Evolutionary conservation across 2,888 invertebrate genomes (phyloP), one percentile per base, ranked within the genome.

Genomic region (Ormyrus pomaceus): DNA sequence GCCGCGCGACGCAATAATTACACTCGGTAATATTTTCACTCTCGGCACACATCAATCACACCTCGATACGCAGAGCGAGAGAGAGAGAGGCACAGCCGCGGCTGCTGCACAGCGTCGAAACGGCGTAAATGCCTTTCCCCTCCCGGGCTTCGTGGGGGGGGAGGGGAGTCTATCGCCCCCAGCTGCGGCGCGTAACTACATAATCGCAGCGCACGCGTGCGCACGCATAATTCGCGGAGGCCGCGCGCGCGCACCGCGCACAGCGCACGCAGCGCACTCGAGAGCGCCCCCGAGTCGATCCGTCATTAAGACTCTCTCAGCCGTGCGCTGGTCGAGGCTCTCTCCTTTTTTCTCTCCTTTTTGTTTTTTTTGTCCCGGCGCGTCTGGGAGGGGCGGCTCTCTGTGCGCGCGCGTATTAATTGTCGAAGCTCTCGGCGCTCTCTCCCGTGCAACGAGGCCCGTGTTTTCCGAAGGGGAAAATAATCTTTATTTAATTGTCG

Each of bases 111-210:
- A 34, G 34, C 34, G 34, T 34, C 34, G 34, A 34, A 34, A 34
- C 34, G 34, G 34, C 34, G 34, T 34, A 34, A 34, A 34, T 34
- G 34, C n/a, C 13, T 45, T 51, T 51, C 5, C 5, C 46, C 55
- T 1, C 9, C 19, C 13, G 64, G n/a, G 34, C 34, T 66, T 53
- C 62, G 69, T 9, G 19, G 11, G 34, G 34, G 5, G 50, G 19
- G 10, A 8, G 7, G 50, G 19, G 19, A 53, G 34, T n/a, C 45
- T 1, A 71, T 61, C 48, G 78, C 73, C 68, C 50, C 58, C 64
- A 64, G 71, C 34, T 34, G 34, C 53, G 11, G 66, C 51, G 61
- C 65, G 55, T 79, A 75, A 75, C 79, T 64, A 75, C 79, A 61
- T 77, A 77, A 77, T 77, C 77, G 77, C 4, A 34, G 34, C 34